These are phyloP conservation scores for Ornithoptera priamus DNA, from an alignment of 2,888 invertebrate genomes.

Conservation along the genomic window DNA sequence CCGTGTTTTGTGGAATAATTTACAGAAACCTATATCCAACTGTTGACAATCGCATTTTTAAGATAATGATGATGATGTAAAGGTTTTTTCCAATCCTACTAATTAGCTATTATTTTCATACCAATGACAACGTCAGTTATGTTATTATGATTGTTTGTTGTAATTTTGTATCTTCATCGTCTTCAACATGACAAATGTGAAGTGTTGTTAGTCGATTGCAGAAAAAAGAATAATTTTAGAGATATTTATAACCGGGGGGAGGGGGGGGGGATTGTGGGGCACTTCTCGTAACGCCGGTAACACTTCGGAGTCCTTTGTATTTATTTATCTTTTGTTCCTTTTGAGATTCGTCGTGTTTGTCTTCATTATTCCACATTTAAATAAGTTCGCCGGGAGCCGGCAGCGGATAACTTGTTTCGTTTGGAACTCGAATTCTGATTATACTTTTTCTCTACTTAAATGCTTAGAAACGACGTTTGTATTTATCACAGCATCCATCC, in stretches of 20 bases:
- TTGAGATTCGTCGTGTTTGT: slow-evolving; percentile 59
- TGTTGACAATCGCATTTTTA: too few species aligned
- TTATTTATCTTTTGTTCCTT: slow-evolving; percentile 57
- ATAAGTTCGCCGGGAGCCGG: slow-evolving; percentile 47
- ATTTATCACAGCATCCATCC: not conserved
- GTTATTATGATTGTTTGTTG: too few species aligned
- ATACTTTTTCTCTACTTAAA: slow-evolving; percentile 40
- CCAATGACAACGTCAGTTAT: too few species aligned
- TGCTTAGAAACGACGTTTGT: not conserved
- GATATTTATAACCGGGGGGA: slow-evolving; percentile 17
- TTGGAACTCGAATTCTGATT: slow-evolving; percentile 63
- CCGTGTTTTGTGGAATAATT: too few species aligned
- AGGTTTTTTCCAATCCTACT: too few species aligned
- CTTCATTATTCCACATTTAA: slow-evolving; percentile 53
- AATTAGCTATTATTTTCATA: too few species aligned
- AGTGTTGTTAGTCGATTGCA: not conserved
- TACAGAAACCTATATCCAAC: too few species aligned
- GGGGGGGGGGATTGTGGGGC: slow-evolving; percentile 33
- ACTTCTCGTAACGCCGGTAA: slow-evolving; percentile 40
- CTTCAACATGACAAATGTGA: too few species aligned
- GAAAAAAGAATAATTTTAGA: slow-evolving; percentile 2
- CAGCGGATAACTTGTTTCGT: slow-evolving; percentile 50
- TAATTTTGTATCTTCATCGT: too few species aligned
- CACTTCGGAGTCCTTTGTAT: slow-evolving; percentile 49
- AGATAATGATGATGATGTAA: too few species aligned